These are phyloP conservation scores for Calliopsis andreniformis DNA, from an alignment of 1,140 invertebrate species.

Conservation along the genomic window DNA sequence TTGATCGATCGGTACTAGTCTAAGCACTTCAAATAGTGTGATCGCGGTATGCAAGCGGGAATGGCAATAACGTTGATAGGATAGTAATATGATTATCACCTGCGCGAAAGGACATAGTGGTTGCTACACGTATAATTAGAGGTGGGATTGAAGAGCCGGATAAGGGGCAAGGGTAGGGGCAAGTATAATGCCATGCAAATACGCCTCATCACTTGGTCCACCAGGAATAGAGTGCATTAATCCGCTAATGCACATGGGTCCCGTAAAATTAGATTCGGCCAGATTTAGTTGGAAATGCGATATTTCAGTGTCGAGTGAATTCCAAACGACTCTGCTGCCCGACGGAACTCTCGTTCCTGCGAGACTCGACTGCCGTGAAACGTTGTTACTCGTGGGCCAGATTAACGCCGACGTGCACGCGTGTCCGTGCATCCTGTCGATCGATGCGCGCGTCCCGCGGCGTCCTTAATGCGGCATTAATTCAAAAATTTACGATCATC, in stretches of 20 bases:
- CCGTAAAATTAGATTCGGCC: conserved; percentile 76
- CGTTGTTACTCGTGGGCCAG: conserved; percentile 54
- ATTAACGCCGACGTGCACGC: conserved; percentile 55
- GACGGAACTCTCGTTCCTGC: conserved; percentile 22
- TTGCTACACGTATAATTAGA: conserved; percentile 76
- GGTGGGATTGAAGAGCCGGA: conserved; percentile 68
- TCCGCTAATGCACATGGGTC: conserved; percentile 77
- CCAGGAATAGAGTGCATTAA: conserved; percentile 77
- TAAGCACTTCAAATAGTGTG: conserved; percentile 73
- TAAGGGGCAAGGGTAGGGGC: conserved; percentile 47
- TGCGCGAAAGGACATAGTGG: conserved; percentile 70
- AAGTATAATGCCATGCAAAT: conserved; percentile 77
- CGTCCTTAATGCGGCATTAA: conserved; percentile 43
- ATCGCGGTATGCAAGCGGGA: conserved; percentile 69
- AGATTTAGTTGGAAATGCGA: conserved; percentile 75
- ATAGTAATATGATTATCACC: conserved; percentile 78
- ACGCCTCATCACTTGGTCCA: conserved; percentile 73
- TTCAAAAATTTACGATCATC: conserved; percentile 53
- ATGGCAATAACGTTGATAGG: conserved; percentile 77
- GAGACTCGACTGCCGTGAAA: conserved; percentile 46
- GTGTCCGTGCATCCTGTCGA: conserved; percentile 21
- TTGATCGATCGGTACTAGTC: conserved; percentile 67
- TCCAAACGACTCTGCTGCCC: conserved; percentile 48
- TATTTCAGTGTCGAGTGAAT: conserved; percentile 71
- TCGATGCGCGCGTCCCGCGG: conserved; percentile 22